Evolutionary conservation across 2,113 vertebrate species (phyloP), one percentile per base, ranked within the genome.

Genomic region (Podilymbus podiceps): DNA sequence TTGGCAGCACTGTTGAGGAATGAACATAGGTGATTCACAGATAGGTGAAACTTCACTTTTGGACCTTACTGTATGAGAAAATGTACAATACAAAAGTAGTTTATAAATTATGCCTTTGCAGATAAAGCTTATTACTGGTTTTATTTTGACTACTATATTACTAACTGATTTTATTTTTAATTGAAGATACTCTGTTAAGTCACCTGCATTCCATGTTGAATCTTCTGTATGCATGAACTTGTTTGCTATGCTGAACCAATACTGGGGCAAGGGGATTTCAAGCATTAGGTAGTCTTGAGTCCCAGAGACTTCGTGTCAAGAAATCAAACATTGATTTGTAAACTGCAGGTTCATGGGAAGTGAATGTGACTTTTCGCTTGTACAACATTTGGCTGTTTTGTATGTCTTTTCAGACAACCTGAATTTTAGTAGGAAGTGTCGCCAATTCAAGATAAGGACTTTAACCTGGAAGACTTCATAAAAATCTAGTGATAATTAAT

Each of bases 211-310:
- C 30, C 49, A 30, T 3, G 19, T 12, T 68, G 52, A 72, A 23
- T 33, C 15, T 81, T 55, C 30, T 28, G 15, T 30, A 4, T 27
- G 27, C 13, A 1, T 14, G 25, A 47, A 4, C 11, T 73, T n/a
- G 10, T 56, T 66, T 86, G 67, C 67, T 89, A 5, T 25, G 2
- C 53, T 52, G 62, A 55, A 20, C 75, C 19, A 3, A 3, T 5
- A 0, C 46, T 68, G 69, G 30, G 33, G 38, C 0, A 1, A 59
- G 42, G 31, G 44, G 25, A 12, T 53, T 67, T 64, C 1, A 16
- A 33, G 40, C 17, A 4, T 27, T 52, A 33, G 49, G 20, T 31
- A 33, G 30, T 47, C 30, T 60, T 18, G 49, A 64, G 31, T 81
- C 33, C 50, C 78, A 20, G 17, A 91, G 47, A 50, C 47, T 63